Evolutionary conservation across 2,797 vertebrate genomes (phyloP).

Genomic region (Clarias platycephalus): DNA sequence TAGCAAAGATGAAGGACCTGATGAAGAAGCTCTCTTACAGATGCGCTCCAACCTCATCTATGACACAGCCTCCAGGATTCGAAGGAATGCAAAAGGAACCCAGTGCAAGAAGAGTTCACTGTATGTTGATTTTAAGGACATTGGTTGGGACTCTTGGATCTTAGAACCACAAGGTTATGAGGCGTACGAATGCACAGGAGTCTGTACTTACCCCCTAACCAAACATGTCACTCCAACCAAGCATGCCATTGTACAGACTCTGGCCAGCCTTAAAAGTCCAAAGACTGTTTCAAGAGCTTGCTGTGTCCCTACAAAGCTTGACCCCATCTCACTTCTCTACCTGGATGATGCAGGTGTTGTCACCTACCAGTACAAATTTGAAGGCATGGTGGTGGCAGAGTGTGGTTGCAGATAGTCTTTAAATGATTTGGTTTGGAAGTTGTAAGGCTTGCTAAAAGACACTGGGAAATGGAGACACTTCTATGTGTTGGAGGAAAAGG

Average conservation of each 20-base stretch:
- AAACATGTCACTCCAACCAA: conserved; percentile 95
- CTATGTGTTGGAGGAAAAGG: conserved; percentile 60
- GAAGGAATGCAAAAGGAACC: conserved; percentile 92
- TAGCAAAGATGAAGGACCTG: conserved; percentile 71
- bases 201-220: conserved; percentile 89
- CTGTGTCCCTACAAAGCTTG: conserved; percentile 95
- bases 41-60: conserved; percentile 97
- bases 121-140: conserved; percentile 96
- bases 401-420: conserved; percentile 94
- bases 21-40: conserved; percentile 89
- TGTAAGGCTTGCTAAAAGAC: conserved; percentile 29
- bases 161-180: conserved; percentile 90
- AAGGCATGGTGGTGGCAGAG: conserved; percentile 96
- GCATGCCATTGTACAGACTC: conserved; percentile 93
- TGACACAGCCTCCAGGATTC: conserved; percentile 87
- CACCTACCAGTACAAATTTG: conserved; percentile 97
- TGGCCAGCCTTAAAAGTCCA: conserved; percentile 90
- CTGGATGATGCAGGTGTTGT: conserved; percentile 92
- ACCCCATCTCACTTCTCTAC: conserved; percentile 96
- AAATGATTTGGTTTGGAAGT: conserved; percentile 3
- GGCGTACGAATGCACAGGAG: conserved; percentile 89
- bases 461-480: conserved; percentile 40
- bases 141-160: conserved; percentile 98
- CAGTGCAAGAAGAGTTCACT: conserved; percentile 91
- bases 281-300: conserved; percentile 90